A percentile compares a stretch with the other conserved stretches of the same genome.
Conservation (phyloP, 2,797 vertebrate genomes). For the Psittacula derbiana region DNA sequence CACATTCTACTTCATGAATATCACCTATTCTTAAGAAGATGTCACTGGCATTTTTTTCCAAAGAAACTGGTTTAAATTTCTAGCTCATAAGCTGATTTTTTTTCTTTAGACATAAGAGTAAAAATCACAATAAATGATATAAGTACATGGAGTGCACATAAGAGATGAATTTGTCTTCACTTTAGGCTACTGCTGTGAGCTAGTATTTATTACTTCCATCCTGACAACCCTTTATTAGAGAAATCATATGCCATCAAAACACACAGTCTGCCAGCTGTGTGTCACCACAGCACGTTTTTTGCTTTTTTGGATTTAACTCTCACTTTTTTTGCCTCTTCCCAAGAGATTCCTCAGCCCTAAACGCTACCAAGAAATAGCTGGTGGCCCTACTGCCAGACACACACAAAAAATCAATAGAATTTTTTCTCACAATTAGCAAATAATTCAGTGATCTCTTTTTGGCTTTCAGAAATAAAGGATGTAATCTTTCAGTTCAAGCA, state of each 20-base stretch:
- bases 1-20: neutral
- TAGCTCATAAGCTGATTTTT: neutral
- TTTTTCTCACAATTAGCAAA: slow-evolving; percentile 81
- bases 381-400: slow-evolving; percentile 55
- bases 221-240: neutral
- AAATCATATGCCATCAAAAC: neutral
- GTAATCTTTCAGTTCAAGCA: neutral
- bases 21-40: neutral
- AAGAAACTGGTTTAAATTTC: neutral
- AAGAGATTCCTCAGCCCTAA: slow-evolving; percentile 68
- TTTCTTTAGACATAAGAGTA: neutral
- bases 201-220: neutral
- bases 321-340: slow-evolving; percentile 4
- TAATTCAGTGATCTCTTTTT: slow-evolving; percentile 73
- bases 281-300: neutral
- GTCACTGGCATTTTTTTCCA: neutral
- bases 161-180: neutral
- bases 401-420: slow-evolving; percentile 76
- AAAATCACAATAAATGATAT: neutral
- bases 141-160: neutral
- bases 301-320: neutral
- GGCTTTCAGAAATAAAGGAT: slow-evolving; percentile 13
- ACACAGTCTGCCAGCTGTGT: neutral
- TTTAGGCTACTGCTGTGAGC: neutral
- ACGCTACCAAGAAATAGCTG: slow-evolving; percentile 64